A percentile compares a stretch with the other conserved stretches of the same genome.
These are phyloP conservation scores for Acanthoscelides obtectus DNA, from an alignment of 2,888 invertebrate species.

Conservation along the genomic window DNA sequence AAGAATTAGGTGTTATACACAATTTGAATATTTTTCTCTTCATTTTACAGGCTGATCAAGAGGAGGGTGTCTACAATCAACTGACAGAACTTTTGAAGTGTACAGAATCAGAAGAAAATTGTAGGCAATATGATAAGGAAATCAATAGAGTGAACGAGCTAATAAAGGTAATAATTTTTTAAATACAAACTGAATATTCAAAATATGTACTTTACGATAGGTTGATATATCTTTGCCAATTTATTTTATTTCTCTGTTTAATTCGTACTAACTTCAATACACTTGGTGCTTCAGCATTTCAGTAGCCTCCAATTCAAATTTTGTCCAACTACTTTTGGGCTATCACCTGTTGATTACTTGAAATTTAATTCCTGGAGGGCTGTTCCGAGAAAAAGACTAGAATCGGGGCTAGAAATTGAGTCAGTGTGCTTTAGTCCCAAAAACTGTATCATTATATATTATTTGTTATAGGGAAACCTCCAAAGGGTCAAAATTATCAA, in stretches of 20 bases:
- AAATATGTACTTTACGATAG: no score
- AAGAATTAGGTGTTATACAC: background rate
- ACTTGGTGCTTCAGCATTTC: no score
- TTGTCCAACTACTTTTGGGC: no score
- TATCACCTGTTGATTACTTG: no score
- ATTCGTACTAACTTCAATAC: no score
- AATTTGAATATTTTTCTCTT: background rate
- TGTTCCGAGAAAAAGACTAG: no score
- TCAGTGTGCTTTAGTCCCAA: no score
- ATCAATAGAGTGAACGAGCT: slow-evolving; percentile 54
- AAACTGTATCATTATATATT: background rate
- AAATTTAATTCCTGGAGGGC: background rate
- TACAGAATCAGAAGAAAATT: slow-evolving; percentile 43
- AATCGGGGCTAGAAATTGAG: no score
- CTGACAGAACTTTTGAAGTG: slow-evolving; percentile 42
- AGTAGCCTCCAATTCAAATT: no score
- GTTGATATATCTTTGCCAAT: no score
- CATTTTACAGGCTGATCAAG: slow-evolving; percentile 50
- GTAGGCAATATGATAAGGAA: slow-evolving; percentile 39
- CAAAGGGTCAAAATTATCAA: slow-evolving; percentile 90
- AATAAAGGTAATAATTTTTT: slow-evolving; percentile 52
- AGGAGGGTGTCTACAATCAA: slow-evolving; percentile 48
- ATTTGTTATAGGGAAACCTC: slow-evolving; percentile 76
- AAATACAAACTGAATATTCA: no score
- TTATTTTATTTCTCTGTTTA: no score